A percentile compares a stretch with the other conserved stretches of the same genome.
Evolutionary conservation across 2,797 vertebrate genomes (phyloP).

Genomic region (Cyprinella venusta): DNA sequence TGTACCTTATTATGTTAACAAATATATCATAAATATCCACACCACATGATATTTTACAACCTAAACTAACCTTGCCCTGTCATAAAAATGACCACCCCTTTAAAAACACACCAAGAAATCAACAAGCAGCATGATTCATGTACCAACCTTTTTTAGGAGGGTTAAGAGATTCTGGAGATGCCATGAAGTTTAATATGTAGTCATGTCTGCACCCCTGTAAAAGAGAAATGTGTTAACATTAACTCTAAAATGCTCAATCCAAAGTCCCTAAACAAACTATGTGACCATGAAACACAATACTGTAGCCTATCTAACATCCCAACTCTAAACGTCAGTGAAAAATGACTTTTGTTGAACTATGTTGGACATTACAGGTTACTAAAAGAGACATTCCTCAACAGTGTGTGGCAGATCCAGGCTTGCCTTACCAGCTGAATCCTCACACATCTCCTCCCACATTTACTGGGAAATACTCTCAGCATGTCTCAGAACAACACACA

Average conservation of each 20-base stretch:
- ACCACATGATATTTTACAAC: not conserved
- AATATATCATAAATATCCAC: not conserved
- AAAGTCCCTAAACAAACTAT: slow-evolving; percentile 1
- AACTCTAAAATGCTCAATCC: not conserved
- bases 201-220: slow-evolving; percentile 64
- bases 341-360: not conserved
- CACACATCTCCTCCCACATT: slow-evolving; percentile 38
- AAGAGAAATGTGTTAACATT: slow-evolving; percentile 42
- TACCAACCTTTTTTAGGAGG: slow-evolving; percentile 59
- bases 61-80: not conserved
- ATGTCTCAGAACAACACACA: slow-evolving; percentile 48
- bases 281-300: slow-evolving; percentile 6
- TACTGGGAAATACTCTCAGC: slow-evolving; percentile 25
- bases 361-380: slow-evolving; percentile 1
- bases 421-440: slow-evolving; percentile 45
- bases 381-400: slow-evolving; percentile 56
- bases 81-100: too few relatives aligned
- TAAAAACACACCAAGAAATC: not conserved
- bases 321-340: not conserved
- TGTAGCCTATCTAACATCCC: not conserved
- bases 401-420: slow-evolving; percentile 59
- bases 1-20: too few relatives aligned
- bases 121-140: not conserved
- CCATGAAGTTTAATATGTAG: slow-evolving; percentile 58
- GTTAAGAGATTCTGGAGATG: slow-evolving; percentile 57